A percentile compares a stretch with the other conserved stretches of the same genome.
Conservation (phyloP, 2,797 vertebrate genomes). For the Characodon lateralis region DNA sequence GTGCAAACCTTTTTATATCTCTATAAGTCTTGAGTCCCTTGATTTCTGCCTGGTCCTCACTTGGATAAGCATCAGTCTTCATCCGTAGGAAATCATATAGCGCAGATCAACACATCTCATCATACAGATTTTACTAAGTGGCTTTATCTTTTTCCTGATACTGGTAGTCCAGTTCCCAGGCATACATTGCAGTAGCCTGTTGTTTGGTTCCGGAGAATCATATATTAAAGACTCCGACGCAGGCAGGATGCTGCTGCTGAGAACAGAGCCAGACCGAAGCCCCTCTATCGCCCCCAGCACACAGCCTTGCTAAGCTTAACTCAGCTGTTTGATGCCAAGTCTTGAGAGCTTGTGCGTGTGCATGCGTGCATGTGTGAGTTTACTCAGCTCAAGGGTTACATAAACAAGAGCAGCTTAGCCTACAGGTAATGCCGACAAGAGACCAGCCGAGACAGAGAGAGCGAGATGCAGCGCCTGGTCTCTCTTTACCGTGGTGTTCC, state of each 20-base stretch:
- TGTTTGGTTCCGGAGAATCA: conserved; percentile 68
- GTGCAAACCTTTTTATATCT: neutral
- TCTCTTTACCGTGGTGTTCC: conserved; percentile 60
- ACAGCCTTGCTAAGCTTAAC: conserved; percentile 69
- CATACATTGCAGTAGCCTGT: conserved; percentile 57
- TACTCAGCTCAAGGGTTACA: conserved; percentile 71
- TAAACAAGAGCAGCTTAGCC: conserved; percentile 76
- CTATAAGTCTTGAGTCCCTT: neutral
- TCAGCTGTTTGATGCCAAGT: conserved; percentile 75
- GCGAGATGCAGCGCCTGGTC: conserved; percentile 51
- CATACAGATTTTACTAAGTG: conserved; percentile 55
- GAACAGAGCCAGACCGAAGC: conserved; percentile 64
- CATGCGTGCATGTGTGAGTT: conserved; percentile 41
- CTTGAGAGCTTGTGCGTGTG: conserved; percentile 46
- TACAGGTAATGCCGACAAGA: conserved; percentile 76
- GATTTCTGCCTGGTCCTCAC: neutral
- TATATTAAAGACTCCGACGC: conserved; percentile 61
- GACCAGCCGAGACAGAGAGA: conserved; percentile 58
- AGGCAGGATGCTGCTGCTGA: conserved; percentile 67
- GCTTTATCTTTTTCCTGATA: conserved; percentile 40
- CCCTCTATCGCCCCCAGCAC: conserved; percentile 66
- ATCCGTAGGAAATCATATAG: conserved; percentile 19
- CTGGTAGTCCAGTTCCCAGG: conserved; percentile 51
- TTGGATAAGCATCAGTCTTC: conserved; percentile 8
- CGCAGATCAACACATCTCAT: conserved; percentile 51